A percentile compares a stretch with the other conserved stretches of the same genome.
phyloP scores from a whole-genome alignment of 2,797 vertebrate species.

The Periparus ater region DNA sequence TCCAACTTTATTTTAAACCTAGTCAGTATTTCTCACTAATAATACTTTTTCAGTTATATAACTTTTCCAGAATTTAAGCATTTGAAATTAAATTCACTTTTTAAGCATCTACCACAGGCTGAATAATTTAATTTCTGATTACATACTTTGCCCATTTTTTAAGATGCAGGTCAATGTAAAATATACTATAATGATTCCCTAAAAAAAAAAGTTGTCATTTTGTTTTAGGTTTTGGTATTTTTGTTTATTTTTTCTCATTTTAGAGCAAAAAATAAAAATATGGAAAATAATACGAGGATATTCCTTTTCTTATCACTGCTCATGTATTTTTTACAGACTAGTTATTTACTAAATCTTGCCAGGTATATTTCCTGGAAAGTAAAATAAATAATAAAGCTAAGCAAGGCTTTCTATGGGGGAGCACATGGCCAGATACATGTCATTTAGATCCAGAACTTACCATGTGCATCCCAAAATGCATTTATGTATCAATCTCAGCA shows the following conservation, averaged over 20 bases:
- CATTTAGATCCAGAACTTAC: not conserved
- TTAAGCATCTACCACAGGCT: not conserved
- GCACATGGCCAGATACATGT: rapidly evolving
- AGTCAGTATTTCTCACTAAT: not conserved
- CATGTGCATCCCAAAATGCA: not conserved
- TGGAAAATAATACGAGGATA: not conserved
- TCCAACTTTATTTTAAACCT: not conserved
- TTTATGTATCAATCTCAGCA: not conserved
- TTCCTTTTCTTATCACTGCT: not conserved
- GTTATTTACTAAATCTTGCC: not conserved
- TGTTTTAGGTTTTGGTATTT: not conserved
- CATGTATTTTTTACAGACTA: rapidly evolving
- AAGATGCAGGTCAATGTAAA: not conserved
- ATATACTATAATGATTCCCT: not conserved
- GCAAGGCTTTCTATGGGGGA: not conserved
- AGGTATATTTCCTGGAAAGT: not conserved
- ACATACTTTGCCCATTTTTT: not conserved
- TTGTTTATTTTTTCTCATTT: not conserved
- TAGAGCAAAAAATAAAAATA: not conserved
- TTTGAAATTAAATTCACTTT: not conserved
- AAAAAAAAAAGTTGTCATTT: not conserved
- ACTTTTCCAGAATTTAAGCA: not conserved
- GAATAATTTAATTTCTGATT: not conserved
- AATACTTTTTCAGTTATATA: not conserved
- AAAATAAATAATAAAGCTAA: not conserved